Evolutionary conservation across 2,888 invertebrate species (phyloP), one percentile per base, ranked within the genome.

Genomic region (Cerceris rybyensis): DNA sequence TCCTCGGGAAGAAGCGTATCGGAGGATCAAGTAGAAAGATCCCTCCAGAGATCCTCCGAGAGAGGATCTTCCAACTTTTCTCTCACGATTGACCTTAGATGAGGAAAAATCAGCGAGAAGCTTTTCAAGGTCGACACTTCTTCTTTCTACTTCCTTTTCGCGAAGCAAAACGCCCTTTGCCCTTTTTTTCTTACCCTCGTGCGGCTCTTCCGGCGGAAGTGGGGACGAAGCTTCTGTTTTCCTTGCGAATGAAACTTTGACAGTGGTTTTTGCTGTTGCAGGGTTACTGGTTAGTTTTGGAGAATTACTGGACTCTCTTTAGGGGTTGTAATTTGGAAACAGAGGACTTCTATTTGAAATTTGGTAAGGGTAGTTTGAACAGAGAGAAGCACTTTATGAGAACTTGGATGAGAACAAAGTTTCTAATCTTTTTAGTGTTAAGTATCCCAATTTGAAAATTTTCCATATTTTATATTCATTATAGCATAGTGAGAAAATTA

Each of bases 241-340:
- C 86, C 82, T 85, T 79, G 58, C 49, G 67, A 66, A 74, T 77
- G 61, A 81, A 84, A 85, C 84, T 83, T 74, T 67, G 68, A n/a
- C 54, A 69, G 46, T 46, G 46, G 39, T 78, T 75, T 79, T 75
- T 79, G 57, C n/a, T 11, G n/a, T 1, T 16, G 28, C 13, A n/a
- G 41, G 41, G 17, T 28, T 57, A 1, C 39, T 57, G n/a, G 7
- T 1, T 28, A 28, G 28, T 28, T 28, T 28, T 28, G 2, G 28
- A 28, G 28, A 28, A 28, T 28, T 28, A 28, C 28, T 28, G 28
- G 28, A 28, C 4, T 28, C 28, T 28, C 28, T 28, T 28, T 28
- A 4, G 4, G 28, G 28, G 28, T 28, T 28, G 28, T 28, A 28
- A 28, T 28, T 28, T 28, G 28, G 28, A 28, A 28, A 28, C 4